Percentiles rank a stretch among this genome's conserved stretches.
Conservation (phyloP, 2,797 vertebrate genomes). For the Epinephelus malabaricus region DNA sequence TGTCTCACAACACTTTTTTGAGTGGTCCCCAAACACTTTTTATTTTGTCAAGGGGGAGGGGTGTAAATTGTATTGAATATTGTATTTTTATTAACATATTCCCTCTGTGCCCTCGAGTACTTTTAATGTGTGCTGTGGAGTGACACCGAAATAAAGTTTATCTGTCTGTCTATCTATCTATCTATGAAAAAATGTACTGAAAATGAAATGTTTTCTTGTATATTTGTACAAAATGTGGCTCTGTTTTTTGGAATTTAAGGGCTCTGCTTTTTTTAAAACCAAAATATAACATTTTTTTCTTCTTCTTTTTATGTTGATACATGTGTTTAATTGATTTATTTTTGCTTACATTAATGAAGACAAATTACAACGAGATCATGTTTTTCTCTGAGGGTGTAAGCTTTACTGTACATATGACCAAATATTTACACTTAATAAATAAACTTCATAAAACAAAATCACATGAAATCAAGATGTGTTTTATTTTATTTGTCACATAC, state of each 20-base stretch:
- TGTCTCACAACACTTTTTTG: too few relatives aligned
- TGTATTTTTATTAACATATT: too few relatives aligned
- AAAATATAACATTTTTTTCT: background rate
- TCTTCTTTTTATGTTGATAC: background rate
- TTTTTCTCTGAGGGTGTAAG: background rate
- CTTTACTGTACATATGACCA: background rate
- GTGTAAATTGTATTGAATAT: too few relatives aligned
- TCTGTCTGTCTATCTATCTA: background rate
- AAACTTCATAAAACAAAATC: background rate
- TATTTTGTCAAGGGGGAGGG: too few relatives aligned
- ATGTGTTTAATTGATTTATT: background rate
- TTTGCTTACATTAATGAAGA: conserved; percentile 4
- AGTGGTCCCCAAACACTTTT: too few relatives aligned
- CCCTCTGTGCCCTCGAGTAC: too few relatives aligned
- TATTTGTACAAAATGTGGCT: background rate
- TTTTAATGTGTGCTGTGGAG: too few relatives aligned
- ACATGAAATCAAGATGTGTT: background rate
- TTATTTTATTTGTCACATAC: too few relatives aligned
- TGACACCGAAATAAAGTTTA: too few relatives aligned
- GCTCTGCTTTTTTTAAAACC: background rate
- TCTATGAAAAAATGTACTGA: too few relatives aligned
- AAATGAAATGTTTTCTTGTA: background rate
- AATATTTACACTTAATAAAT: background rate
- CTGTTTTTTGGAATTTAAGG: background rate
- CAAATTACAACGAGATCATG: background rate